These are phyloP conservation scores for Eira barbara DNA, from an alignment of 2,113 vertebrate genomes.

Conservation along the genomic window DNA sequence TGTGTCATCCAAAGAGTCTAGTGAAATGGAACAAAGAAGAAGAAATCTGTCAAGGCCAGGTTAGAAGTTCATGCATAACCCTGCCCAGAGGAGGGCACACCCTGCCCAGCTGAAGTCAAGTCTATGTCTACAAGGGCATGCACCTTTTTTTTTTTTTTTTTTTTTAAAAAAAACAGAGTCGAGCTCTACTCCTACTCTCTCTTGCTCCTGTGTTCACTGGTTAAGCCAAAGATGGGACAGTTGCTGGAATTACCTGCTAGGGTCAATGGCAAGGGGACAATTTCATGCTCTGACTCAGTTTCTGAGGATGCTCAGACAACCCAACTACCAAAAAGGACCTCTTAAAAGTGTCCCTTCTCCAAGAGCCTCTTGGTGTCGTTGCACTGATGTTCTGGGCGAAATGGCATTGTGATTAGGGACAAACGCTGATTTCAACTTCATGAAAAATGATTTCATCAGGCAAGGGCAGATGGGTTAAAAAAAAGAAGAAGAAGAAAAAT, in stretches of 20 bases:
- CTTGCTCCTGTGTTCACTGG: background rate
- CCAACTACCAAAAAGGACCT: background rate
- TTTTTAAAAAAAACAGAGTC: background rate
- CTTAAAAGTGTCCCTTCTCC: background rate
- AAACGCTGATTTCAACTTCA: background rate
- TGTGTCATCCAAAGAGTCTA: background rate
- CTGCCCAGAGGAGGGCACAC: background rate
- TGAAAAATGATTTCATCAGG: background rate
- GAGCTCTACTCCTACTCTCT: rapidly evolving
- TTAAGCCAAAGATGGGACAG: background rate
- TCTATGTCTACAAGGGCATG: background rate
- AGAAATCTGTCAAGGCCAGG: rapidly evolving
- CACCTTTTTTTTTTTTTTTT: background rate
- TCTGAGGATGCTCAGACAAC: background rate
- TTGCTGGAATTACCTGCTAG: too few relatives aligned
- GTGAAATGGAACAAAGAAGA: background rate
- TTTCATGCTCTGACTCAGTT: background rate
- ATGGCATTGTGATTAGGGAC: rapidly evolving
- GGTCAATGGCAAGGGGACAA: background rate
- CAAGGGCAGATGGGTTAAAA: rapidly evolving
- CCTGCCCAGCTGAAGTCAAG: background rate
- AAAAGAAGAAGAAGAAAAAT: background rate
- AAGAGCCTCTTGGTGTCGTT: background rate
- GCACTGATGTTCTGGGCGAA: background rate
- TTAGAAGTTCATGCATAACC: rapidly evolving